These are phyloP conservation scores for Sarcophaga peregrina DNA, from an alignment of 1,140 invertebrate species.

Conservation along the genomic window DNA sequence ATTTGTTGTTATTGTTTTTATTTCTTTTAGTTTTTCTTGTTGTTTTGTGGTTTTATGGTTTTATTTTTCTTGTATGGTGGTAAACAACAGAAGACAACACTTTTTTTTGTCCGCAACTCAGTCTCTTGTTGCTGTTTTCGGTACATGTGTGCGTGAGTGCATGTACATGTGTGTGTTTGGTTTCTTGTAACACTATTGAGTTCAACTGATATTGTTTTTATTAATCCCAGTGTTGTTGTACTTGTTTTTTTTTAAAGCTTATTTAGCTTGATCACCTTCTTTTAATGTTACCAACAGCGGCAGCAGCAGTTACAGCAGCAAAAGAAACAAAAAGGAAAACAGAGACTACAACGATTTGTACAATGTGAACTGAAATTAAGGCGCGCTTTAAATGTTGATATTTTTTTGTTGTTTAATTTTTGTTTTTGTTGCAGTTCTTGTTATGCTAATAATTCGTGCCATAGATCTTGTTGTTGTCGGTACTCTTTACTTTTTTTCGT, in stretches of 20 bases:
- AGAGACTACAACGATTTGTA: no score
- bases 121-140: not conserved
- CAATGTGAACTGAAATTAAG: not conserved
- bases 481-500: no score
- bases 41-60: not conserved
- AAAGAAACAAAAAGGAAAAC: not conserved
- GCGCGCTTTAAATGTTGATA: not conserved
- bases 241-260: not conserved
- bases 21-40: not conserved
- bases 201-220: not conserved
- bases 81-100: not conserved
- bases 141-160: not conserved
- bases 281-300: not conserved
- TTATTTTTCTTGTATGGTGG: not conserved
- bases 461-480: no score
- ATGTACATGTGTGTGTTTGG: not conserved
- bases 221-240: not conserved
- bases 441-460: no score
- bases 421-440: no score
- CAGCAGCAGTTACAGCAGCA: not conserved
- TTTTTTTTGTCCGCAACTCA: no score
- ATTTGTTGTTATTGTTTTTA: not conserved
- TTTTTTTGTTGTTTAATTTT: not conserved
- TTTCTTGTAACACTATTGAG: not conserved
- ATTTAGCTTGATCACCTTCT: constrained; percentile 16